Base-by-base conservation (phyloP, 2,797 vertebrate genomes). In the Sparus aurata region DNA sequence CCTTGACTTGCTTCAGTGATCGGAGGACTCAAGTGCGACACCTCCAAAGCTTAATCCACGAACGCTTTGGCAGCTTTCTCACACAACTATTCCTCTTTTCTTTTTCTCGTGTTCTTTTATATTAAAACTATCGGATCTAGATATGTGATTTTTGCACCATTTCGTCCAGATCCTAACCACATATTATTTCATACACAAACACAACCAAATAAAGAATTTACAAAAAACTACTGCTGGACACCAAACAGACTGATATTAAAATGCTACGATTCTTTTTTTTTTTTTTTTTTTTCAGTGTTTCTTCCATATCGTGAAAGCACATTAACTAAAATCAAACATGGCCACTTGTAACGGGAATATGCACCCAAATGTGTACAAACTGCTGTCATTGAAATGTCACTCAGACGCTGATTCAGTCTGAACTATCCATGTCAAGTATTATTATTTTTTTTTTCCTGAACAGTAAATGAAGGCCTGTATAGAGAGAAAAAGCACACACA, bases 171-270 rank as follows among this genome's bases (percentile, higher is more conserved):
- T 83, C 78, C 85, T 87, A 38, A 89, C 65, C 88, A 90, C 85
- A 69, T 23, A 84, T 78, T 79, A 85, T 85, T 86, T 83, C 81
- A 80, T 72, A 88, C 85, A 92, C 89, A 84, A 89, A 91, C 90
- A 92, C 90, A 88, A 89, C 75, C 87, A 90, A 94, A 92, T 73
- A 82, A 92, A 87, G 84, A 87, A 85, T 92, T 92, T 91, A 93
- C 89, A 91, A 75, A 73, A 87, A 93, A 77, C 89, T 93, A 93
- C 90, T 8, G 80, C 91, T 88, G 89, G 88, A 94, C 92, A 90
- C 78, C 88, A 90, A 91, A 92, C 83, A 91, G 82, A 90, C 86
- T 85, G 87, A 93, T 90, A 91, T 87, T 91, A 80, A 89, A 86
- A 93, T 84, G 89, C 87, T 91, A 92, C 91, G 2, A 87, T 88